Percentiles rank a stretch among this genome's conserved stretches.
Conservation (phyloP, 2,888 invertebrate species). For the Selenia dentaria region DNA sequence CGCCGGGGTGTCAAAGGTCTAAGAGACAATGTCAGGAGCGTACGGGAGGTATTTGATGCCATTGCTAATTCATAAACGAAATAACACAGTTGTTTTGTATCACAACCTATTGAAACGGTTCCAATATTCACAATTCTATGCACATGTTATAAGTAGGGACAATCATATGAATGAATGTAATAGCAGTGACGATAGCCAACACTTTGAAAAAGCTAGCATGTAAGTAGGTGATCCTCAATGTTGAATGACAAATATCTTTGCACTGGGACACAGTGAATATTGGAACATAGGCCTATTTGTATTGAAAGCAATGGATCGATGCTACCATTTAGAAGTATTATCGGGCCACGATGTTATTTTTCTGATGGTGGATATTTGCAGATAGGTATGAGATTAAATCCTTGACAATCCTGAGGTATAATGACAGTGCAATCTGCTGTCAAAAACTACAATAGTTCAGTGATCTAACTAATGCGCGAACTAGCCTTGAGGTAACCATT, state of each 20-base stretch:
- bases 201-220: neutral
- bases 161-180: no score
- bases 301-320: constrained; percentile 68
- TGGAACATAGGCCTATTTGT: constrained; percentile 59
- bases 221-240: neutral
- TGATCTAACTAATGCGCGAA: no score
- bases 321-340: constrained; percentile 58
- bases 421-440: no score
- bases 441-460: no score
- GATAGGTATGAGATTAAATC: neutral
- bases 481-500: constrained; percentile 5
- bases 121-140: constrained; percentile 61
- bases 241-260: constrained; percentile 6
- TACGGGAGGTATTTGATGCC: constrained; percentile 62
- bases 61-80: constrained; percentile 27
- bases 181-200: no score
- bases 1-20: constrained; percentile 80
- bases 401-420: no score
- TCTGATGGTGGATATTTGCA: constrained; percentile 50
- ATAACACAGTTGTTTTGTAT: constrained; percentile 24
- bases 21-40: constrained; percentile 80
- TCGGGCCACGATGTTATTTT: constrained; percentile 59
- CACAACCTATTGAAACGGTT: constrained; percentile 40
- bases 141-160: constrained; percentile 2
- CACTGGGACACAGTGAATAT: constrained; percentile 62